Evolutionary conservation across 2,113 vertebrate genomes (phyloP).

Genomic region (Lutjanus erythropterus): DNA sequence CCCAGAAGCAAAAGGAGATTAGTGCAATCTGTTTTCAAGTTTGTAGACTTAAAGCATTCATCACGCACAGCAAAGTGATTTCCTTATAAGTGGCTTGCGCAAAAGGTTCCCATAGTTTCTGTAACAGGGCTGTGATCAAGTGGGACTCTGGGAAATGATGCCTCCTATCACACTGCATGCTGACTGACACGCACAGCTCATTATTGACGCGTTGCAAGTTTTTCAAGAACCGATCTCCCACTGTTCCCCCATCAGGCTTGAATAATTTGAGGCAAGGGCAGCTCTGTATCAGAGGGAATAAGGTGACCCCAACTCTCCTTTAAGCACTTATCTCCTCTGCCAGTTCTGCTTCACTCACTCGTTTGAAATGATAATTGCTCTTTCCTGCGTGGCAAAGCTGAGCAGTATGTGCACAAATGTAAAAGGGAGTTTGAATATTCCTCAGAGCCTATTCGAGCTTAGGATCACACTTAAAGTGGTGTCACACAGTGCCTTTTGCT

Average conservation of each 20-base stretch:
- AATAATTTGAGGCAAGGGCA: conserved; percentile 75
- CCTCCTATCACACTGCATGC: conserved; percentile 35
- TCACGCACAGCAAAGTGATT: conserved; percentile 26
- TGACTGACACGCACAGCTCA: conserved; percentile 55
- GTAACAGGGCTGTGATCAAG: conserved; percentile 31
- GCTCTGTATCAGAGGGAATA: conserved; percentile 73
- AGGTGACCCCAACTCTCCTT: conserved; percentile 75
- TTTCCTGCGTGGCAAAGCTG: conserved; percentile 52
- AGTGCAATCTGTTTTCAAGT: conserved; percentile 50
- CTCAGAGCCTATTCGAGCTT: conserved; percentile 36
- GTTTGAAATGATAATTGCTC: conserved; percentile 79
- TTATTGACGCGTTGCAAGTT: conserved; percentile 67
- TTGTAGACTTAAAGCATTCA: conserved; percentile 16
- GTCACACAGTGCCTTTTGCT: conserved; percentile 27
- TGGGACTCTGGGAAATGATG: conserved; percentile 35
- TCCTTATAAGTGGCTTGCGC: conserved; percentile 12
- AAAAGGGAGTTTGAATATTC: conserved; percentile 62
- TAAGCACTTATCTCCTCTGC: conserved; percentile 79
- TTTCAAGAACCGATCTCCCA: conserved; percentile 60
- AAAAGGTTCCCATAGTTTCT: conserved; percentile 40
- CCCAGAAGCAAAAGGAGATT: conserved; percentile 41
- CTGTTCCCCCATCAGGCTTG: conserved; percentile 66
- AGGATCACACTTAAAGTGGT: conserved; percentile 36
- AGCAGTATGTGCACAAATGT: conserved; percentile 61
- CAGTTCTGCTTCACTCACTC: conserved; percentile 72